phyloP scores from a whole-genome alignment of 2,888 invertebrate species.

The Dusona sp. region DNA sequence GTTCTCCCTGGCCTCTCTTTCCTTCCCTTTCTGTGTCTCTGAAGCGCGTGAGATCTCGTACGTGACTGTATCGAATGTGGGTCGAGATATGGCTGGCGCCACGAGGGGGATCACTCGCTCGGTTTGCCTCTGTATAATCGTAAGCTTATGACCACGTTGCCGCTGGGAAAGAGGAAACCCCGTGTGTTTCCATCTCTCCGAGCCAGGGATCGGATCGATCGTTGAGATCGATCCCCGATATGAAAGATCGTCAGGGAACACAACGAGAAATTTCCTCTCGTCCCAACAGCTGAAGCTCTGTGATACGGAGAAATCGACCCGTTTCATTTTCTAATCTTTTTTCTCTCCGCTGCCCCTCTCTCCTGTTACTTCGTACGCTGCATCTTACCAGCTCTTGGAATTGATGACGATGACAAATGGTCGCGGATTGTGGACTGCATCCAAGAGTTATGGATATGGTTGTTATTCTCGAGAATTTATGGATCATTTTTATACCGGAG shows the following conservation, averaged over 20 bases:
- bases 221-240: constrained; percentile 54
- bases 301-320: not conserved
- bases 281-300: not conserved
- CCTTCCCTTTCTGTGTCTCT: not conserved
- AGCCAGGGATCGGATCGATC: constrained; percentile 49
- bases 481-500: not conserved
- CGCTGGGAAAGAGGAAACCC: constrained; percentile 43
- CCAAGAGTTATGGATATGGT: constrained; percentile 9
- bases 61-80: constrained; percentile 67
- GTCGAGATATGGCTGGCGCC: constrained; percentile 66
- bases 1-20: not conserved
- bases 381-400: constrained; percentile 21
- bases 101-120: constrained; percentile 45
- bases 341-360: not conserved
- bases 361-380: not conserved
- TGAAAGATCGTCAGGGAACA: constrained; percentile 44
- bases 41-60: constrained; percentile 56
- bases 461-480: not conserved
- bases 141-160: constrained; percentile 22
- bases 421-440: not conserved
- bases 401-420: constrained; percentile 43
- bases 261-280: constrained; percentile 2
- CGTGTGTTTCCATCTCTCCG: constrained; percentile 10
- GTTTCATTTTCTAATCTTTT: constrained; percentile 9
- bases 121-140: constrained; percentile 16